phyloP scores from a whole-genome alignment of 2,888 invertebrate species.

The Lissonota sp. region DNA sequence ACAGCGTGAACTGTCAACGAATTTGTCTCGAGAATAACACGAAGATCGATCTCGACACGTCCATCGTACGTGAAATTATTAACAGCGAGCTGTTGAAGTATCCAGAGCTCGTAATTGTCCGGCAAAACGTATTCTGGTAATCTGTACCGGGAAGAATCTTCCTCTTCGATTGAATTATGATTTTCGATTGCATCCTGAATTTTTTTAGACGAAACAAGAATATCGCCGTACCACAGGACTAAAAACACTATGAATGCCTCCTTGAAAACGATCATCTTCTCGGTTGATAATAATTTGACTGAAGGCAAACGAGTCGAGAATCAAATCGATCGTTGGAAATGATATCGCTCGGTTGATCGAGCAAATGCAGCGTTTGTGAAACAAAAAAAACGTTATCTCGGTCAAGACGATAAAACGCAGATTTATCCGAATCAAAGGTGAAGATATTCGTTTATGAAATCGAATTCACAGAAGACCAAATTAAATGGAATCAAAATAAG shows the following conservation, averaged over 20 bases:
- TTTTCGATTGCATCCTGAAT: slow-evolving; percentile 5
- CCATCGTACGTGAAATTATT: slow-evolving; percentile 82
- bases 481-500: neutral
- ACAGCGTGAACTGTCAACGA: slow-evolving; percentile 85
- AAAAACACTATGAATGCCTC: slow-evolving; percentile 8
- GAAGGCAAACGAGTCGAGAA: neutral
- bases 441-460: no score
- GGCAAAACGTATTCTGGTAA: slow-evolving; percentile 86
- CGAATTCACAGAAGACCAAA: no score
- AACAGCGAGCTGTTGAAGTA: slow-evolving; percentile 67
- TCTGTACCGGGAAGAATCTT: slow-evolving; percentile 80
- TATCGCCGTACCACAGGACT: neutral
- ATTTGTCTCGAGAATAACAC: slow-evolving; percentile 76
- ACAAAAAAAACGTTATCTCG: slow-evolving; percentile 19
- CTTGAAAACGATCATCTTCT: slow-evolving; percentile 26
- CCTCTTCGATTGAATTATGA: neutral
- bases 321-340: neutral
- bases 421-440: neutral
- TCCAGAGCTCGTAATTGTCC: slow-evolving; percentile 85
- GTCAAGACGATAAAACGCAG: slow-evolving; percentile 9
- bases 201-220: neutral
- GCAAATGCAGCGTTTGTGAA: neutral
- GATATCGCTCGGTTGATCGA: neutral
- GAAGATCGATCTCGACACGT: slow-evolving; percentile 83
- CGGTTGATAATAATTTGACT: slow-evolving; percentile 6